phyloP scores from a whole-genome alignment of 2,113 vertebrate genomes.

The Siniperca knerii region DNA sequence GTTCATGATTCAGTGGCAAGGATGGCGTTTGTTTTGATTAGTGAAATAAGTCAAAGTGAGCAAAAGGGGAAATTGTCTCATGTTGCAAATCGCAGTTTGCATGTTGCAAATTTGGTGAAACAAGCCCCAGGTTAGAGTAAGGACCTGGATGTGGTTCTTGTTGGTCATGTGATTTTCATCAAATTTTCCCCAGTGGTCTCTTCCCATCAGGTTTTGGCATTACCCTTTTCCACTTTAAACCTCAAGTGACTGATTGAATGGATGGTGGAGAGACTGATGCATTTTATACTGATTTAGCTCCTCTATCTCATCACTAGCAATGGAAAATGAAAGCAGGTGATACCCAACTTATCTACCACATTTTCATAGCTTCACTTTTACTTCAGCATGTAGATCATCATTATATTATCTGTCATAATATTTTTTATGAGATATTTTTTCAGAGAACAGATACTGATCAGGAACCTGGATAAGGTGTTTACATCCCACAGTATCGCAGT shows the following conservation, averaged over 20 bases:
- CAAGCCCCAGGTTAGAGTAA: not conserved
- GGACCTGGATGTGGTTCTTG: not conserved
- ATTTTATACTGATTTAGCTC: not conserved
- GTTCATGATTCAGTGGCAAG: not conserved
- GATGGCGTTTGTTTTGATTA: not conserved
- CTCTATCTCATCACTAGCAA: not conserved
- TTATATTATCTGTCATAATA: not conserved
- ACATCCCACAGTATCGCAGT: not conserved
- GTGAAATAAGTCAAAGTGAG: not conserved
- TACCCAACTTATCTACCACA: not conserved
- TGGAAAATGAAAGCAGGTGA: not conserved
- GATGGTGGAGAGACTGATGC: not conserved
- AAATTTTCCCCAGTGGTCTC: not conserved
- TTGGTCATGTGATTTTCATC: not conserved
- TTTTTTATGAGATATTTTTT: not conserved
- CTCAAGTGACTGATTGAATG: not conserved
- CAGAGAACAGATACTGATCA: not conserved
- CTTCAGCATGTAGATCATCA: not conserved
- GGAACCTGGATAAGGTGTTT: conserved; percentile 13
- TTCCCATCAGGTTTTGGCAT: not conserved
- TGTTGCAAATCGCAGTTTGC: not conserved
- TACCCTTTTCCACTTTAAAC: not conserved
- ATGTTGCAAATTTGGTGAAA: not conserved
- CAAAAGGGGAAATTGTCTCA: not conserved
- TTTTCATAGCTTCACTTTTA: conserved; percentile 13